A percentile compares a stretch with the other conserved stretches of the same genome.
phyloP scores from a whole-genome alignment of 2,888 invertebrate genomes.

The Cosmopolites sordidus region DNA sequence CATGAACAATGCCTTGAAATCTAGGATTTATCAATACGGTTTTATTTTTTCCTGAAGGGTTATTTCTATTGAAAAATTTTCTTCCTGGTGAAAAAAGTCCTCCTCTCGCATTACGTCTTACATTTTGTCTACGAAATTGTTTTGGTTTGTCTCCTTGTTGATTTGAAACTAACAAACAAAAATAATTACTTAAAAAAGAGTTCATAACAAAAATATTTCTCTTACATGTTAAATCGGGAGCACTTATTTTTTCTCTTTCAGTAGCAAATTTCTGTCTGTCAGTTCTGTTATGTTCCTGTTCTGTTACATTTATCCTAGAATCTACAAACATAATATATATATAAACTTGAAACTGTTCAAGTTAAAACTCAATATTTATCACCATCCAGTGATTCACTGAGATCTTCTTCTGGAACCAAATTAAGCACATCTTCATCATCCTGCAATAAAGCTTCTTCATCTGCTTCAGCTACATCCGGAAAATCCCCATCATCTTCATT shows the following conservation, averaged over 20 bases:
- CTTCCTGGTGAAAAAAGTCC: constrained; percentile 1
- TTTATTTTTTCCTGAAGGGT: constrained; percentile 14
- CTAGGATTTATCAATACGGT: constrained; percentile 24
- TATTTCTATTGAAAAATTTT: background rate
- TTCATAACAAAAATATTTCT: no score
- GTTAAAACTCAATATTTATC: background rate
- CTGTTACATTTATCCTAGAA: no score
- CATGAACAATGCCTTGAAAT: constrained; percentile 23
- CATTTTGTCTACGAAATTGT: background rate
- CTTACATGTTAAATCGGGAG: constrained; percentile 12
- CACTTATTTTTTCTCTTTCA: constrained; percentile 18
- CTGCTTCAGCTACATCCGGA: constrained; percentile 17
- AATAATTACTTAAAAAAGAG: no score
- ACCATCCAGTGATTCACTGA: constrained; percentile 15
- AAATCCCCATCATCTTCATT: constrained; percentile 20
- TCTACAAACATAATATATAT: no score
- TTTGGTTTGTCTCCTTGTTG: background rate
- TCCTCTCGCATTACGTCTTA: background rate
- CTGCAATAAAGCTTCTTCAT: constrained; percentile 24
- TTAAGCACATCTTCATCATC: constrained; percentile 21
- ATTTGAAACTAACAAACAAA: background rate
- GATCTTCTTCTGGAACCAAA: constrained; percentile 9
- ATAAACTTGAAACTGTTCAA: background rate
- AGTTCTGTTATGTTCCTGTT: background rate
- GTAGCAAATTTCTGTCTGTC: constrained; percentile 19